Evolutionary conservation across 23 tunicate species (phyloP).

Genomic region (Clavelina lepadiformis): DNA sequence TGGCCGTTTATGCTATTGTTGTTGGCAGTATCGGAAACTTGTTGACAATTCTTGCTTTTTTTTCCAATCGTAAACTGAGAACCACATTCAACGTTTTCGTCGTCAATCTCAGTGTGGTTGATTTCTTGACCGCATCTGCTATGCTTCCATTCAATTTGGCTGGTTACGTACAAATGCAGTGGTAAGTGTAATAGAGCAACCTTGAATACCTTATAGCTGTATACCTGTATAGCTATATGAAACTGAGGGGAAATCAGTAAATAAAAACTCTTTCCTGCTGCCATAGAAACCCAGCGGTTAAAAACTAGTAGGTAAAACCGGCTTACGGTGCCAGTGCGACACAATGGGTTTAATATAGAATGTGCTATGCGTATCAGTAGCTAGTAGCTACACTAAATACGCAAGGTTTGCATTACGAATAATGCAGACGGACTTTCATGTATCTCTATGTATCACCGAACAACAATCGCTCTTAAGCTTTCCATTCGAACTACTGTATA

Average conservation of each 20-base stretch:
- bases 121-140: constrained; percentile 63
- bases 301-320: too few relatives aligned
- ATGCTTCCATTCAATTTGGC: constrained; percentile 95
- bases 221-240: not conserved
- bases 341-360: too few relatives aligned
- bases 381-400: too few relatives aligned
- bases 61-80: constrained; percentile 52
- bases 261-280: too few relatives aligned
- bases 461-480: too few relatives aligned
- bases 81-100: constrained; percentile 79
- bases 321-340: too few relatives aligned
- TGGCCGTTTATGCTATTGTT: constrained; percentile 60
- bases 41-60: constrained; percentile 75
- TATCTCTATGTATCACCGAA: too few relatives aligned
- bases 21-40: constrained; percentile 76
- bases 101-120: constrained; percentile 79
- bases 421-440: too few relatives aligned
- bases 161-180: constrained; percentile 81
- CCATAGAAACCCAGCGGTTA: too few relatives aligned
- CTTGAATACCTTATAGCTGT: not conserved
- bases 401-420: too few relatives aligned
- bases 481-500: too few relatives aligned
- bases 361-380: too few relatives aligned
- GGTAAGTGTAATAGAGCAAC: constrained; percentile 42
- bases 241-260: not conserved